Evolutionary conservation across 2,888 invertebrate genomes (phyloP).

Genomic region (Muscina levida): DNA sequence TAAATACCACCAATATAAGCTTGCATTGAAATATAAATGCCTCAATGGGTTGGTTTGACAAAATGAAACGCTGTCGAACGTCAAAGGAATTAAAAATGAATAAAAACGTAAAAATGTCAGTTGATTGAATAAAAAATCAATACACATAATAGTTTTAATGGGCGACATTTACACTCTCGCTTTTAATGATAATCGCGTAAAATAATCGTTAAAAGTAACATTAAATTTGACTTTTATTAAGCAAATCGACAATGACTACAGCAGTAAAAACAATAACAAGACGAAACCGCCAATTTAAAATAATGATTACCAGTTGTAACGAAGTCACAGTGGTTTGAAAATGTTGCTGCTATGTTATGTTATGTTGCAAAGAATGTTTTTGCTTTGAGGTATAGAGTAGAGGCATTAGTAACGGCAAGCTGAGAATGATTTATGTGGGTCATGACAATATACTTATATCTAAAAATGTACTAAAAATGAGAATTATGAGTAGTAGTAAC

Average conservation of each 20-base stretch:
- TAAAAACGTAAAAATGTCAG: constrained; percentile 68
- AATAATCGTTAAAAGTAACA: constrained; percentile 72
- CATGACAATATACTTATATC: too few species aligned
- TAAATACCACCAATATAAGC: too few species aligned
- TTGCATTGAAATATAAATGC: too few species aligned
- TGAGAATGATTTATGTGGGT: too few species aligned
- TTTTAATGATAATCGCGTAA: constrained; percentile 72
- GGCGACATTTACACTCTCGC: constrained; percentile 69
- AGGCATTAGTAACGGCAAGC: too few species aligned
- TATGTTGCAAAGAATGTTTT: too few species aligned
- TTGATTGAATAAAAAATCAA: constrained; percentile 69
- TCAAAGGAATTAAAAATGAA: constrained; percentile 67
- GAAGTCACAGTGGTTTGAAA: too few species aligned
- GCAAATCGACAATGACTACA: constrained; percentile 55
- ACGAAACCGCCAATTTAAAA: constrained; percentile 48
- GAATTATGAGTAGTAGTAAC: too few species aligned
- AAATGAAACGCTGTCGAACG: constrained; percentile 32
- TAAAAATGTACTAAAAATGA: too few species aligned
- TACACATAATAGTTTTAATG: constrained; percentile 71
- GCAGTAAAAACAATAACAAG: not conserved
- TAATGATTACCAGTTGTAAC: constrained; percentile 35
- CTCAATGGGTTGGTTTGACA: not conserved
- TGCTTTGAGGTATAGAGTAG: too few species aligned
- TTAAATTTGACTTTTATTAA: constrained; percentile 70
- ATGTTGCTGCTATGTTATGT: too few species aligned